Percentiles rank a stretch among this genome's conserved stretches.
Evolutionary conservation across 53 echinoderm and acorn worm genomes (phyloP).

Genomic region (Mesocentrotus franciscanus): DNA sequence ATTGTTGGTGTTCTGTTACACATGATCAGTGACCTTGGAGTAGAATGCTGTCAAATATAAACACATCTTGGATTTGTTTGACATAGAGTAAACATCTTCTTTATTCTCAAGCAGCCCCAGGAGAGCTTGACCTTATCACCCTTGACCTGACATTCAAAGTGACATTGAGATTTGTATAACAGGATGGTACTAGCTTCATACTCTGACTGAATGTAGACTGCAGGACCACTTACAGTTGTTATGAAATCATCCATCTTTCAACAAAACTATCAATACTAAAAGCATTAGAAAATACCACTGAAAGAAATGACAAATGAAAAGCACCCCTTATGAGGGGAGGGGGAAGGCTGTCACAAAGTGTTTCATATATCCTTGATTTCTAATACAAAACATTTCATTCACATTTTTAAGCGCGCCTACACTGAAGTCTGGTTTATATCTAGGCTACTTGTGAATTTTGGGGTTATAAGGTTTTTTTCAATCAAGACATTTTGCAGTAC

Average conservation of each 20-base stretch:
- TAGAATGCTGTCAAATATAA: conserved; percentile 15
- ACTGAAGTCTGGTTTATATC: too few species aligned
- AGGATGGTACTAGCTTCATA: not conserved
- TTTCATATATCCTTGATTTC: too few species aligned
- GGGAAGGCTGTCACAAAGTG: too few species aligned
- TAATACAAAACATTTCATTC: too few species aligned
- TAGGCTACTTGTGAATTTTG: too few species aligned
- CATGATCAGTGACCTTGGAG: conserved; percentile 1
- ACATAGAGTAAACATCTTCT: conserved; percentile 39
- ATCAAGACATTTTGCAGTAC: not conserved
- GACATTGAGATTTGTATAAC: conserved; percentile 30
- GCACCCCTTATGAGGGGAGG: too few species aligned
- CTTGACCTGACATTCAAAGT: conserved; percentile 23
- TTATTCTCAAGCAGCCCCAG: not conserved
- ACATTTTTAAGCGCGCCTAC: too few species aligned
- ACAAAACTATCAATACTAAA: not conserved
- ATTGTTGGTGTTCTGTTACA: conserved; percentile 20
- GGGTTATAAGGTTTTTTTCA: too few species aligned
- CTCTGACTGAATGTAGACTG: not conserved
- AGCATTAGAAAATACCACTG: not conserved
- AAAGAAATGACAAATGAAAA: too few species aligned
- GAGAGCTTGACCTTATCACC: conserved; percentile 33
- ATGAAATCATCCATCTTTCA: conserved; percentile 3
- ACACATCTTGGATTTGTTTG: conserved; percentile 25
- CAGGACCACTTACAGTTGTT: not conserved